A percentile compares a stretch with the other conserved stretches of the same genome.
Evolutionary conservation across 2,888 invertebrate species (phyloP).

Genomic region (Zygaena filipendulae): DNA sequence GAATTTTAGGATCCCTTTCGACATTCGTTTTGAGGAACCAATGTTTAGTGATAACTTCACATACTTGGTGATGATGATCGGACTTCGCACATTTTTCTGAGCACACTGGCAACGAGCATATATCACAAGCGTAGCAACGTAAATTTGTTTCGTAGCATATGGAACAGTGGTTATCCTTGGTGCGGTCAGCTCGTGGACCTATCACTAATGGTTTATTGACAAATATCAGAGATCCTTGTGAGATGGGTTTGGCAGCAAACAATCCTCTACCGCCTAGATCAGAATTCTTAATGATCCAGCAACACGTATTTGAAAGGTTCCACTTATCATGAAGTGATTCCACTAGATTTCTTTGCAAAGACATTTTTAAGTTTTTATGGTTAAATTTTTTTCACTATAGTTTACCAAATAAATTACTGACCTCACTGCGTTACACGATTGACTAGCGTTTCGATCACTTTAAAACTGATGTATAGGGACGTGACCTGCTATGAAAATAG

Average conservation of each 20-base stretch:
- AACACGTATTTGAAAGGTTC: background rate
- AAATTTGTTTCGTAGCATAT: slow-evolving; percentile 67
- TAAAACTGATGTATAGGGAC: slow-evolving; percentile 10
- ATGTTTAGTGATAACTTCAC: slow-evolving; percentile 64
- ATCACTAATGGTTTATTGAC: slow-evolving; percentile 73
- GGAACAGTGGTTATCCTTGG: slow-evolving; percentile 67
- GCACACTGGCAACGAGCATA: slow-evolving; percentile 76
- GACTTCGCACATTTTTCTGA: slow-evolving; percentile 67
- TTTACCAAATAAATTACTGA: no score
- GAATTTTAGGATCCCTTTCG: slow-evolving; percentile 19
- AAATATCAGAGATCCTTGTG: slow-evolving; percentile 73
- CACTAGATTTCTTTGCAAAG: no score
- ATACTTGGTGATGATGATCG: slow-evolving; percentile 67
- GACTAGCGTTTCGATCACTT: background rate
- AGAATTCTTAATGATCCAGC: slow-evolving; percentile 71
- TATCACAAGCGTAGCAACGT: slow-evolving; percentile 55
- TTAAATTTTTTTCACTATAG: no score
- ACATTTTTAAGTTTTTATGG: no score
- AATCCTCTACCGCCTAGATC: slow-evolving; percentile 75
- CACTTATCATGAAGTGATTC: background rate
- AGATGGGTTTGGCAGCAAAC: slow-evolving; percentile 72
- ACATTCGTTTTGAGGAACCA: slow-evolving; percentile 42
- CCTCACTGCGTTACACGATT: background rate
- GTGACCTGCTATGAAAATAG: slow-evolving; percentile 57
- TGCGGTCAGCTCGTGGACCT: slow-evolving; percentile 70